Percentiles rank a stretch among this genome's conserved stretches.
Conservation (phyloP, 2,797 vertebrate genomes). For the Hoplostethus mediterraneus region DNA sequence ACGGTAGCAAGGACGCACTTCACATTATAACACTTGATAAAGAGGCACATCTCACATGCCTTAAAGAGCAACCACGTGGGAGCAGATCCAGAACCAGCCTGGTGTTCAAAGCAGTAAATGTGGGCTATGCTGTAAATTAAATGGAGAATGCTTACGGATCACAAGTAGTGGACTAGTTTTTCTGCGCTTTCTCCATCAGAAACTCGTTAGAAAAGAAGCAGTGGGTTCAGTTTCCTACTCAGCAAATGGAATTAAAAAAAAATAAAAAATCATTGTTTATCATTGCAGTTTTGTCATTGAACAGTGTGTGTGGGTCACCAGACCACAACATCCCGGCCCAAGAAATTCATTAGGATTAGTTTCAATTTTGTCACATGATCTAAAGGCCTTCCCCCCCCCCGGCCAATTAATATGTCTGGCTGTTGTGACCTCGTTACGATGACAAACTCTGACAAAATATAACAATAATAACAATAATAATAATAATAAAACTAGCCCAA, state of each 20-base stretch:
- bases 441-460: not conserved
- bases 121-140: slow-evolving; percentile 1
- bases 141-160: slow-evolving; percentile 5
- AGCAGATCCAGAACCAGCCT: not conserved
- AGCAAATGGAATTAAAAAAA: not conserved
- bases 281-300: not conserved
- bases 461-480: no score
- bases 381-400: not conserved
- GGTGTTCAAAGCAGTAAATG: slow-evolving; percentile 6
- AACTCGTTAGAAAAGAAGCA: not conserved
- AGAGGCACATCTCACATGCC: not conserved
- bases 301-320: not conserved
- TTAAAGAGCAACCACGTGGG: slow-evolving; percentile 14
- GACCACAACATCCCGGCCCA: no score
- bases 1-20: not conserved
- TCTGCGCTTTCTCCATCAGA: not conserved
- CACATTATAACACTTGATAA: slow-evolving; percentile 10
- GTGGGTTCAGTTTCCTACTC: not conserved
- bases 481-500: no score
- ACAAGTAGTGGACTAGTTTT: not conserved
- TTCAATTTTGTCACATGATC: no score
- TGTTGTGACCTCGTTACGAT: no score
- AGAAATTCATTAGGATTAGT: no score
- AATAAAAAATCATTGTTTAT: no score
- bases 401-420: not conserved